phyloP scores from a whole-genome alignment of 2,888 invertebrate species.

The Charanyca ferruginea region DNA sequence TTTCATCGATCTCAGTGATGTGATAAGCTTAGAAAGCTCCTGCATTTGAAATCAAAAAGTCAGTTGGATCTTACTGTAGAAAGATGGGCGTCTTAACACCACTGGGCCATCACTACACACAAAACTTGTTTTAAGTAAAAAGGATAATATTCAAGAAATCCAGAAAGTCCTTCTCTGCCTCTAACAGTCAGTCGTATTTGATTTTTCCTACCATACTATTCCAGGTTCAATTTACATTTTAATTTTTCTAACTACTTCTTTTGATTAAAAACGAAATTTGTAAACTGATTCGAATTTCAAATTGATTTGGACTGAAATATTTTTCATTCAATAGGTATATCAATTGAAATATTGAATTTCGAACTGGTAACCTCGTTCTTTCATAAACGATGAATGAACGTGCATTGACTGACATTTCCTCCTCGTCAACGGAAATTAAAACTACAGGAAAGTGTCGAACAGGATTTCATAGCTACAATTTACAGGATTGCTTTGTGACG shows the following conservation, averaged over 20 bases:
- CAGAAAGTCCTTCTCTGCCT: no score
- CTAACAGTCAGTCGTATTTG: no score
- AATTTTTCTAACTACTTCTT: slow-evolving; percentile 13
- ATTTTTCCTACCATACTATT: no score
- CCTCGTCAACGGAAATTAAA: slow-evolving; percentile 49
- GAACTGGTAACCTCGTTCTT: slow-evolving; percentile 7
- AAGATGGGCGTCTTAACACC: no score
- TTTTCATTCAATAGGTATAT: slow-evolving; percentile 17
- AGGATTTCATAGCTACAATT: slow-evolving; percentile 20
- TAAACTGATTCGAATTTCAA: slow-evolving; percentile 29
- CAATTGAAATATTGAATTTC: slow-evolving; percentile 19
- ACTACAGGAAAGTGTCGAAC: slow-evolving; percentile 27
- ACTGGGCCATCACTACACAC: no score
- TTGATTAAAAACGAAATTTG: slow-evolving; percentile 21
- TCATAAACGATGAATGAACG: slow-evolving; percentile 24
- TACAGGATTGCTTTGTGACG: neutral
- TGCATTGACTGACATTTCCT: slow-evolving; percentile 47
- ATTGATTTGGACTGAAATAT: slow-evolving; percentile 22
- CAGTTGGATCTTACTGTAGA: no score
- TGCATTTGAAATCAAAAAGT: no score
- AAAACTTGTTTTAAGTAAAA: no score
- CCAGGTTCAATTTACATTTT: no score
- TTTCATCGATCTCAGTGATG: no score
- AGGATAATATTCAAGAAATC: no score
- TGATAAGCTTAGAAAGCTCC: no score